Percentiles rank a stretch among this genome's conserved stretches.
phyloP scores from a whole-genome alignment of 2,888 invertebrate genomes.

The Magallana nippona region DNA sequence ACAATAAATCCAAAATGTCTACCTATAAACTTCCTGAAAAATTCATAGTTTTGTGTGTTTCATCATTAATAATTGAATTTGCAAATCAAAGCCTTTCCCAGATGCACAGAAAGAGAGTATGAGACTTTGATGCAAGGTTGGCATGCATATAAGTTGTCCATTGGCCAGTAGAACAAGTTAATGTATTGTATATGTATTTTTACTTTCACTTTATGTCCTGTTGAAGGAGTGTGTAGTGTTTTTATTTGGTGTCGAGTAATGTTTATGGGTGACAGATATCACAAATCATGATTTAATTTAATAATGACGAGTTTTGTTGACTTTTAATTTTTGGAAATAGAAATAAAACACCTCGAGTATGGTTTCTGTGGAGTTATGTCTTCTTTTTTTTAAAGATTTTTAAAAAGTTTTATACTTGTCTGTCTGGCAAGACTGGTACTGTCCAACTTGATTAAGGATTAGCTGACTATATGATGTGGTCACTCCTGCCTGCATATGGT shows the following conservation, averaged over 20 bases:
- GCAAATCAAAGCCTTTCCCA: no score
- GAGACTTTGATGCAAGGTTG: neutral
- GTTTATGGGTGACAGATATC: conserved; percentile 22
- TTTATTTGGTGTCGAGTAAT: neutral
- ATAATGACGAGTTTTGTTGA: conserved; percentile 21
- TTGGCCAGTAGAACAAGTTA: conserved; percentile 29
- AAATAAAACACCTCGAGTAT: neutral
- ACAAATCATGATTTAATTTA: neutral
- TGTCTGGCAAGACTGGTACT: no score
- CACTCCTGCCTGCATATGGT: no score
- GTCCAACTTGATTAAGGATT: no score
- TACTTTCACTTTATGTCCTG: neutral
- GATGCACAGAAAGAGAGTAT: no score
- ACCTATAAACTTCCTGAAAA: no score
- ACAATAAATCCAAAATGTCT: no score
- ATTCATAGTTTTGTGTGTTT: no score
- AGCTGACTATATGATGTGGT: no score
- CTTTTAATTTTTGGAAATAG: conserved; percentile 4
- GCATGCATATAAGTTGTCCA: neutral
- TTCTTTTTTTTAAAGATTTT: neutral
- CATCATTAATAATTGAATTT: no score
- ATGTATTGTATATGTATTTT: neutral
- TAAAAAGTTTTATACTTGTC: no score
- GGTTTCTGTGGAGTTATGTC: neutral
- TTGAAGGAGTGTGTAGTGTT: neutral